Base-by-base conservation (phyloP, 1,140 invertebrate species). In the Ladona fulva region DNA sequence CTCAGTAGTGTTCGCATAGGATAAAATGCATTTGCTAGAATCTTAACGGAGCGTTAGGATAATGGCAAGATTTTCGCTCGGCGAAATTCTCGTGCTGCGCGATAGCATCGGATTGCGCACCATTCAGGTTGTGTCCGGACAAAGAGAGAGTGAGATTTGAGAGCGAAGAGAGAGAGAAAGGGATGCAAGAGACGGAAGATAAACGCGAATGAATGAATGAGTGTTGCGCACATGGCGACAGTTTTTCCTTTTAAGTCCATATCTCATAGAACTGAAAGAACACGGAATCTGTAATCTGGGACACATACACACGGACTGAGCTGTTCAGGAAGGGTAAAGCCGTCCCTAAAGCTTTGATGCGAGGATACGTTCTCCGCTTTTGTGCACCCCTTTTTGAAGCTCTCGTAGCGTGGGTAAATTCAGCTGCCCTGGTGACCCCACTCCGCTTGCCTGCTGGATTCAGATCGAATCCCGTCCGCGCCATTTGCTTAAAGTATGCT, bases 271-370 rank as follows among this genome's bases (percentile, higher is more conserved):
- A 12, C n/a, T 16, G 14, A 66, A 66, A 66, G 52, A 66, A 66
- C 52, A 16, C n/a, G 52, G 52, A 66, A 66, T 66, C 52, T 22
- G 52, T 22, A 66, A 66, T 66, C 16, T 66, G 52, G 52, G 52
- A 66, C 52, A 66, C 52, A 66, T 22, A 66, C 52, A 66, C 52
- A 66, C 52, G 3, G 16, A 5, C 52, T 66, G 16, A 66, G 52
- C 52, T 37, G 12, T 66, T 66, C 52, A 66, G 52, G n/a, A 66
- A 66, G 52, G 52, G 52, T 66, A 66, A 66, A 66, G 52, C 52
- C 52, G 52, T 22, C 44, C 44, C 44, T 3, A 22, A 19, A 22
- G 52, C 52, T 66, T 66, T 66, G 52, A 66, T 6, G 52, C 52
- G 52, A 66, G n/a, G 52, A 66, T 66, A 66, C 52, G n/a, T 66